Evolutionary conservation across 2,113 vertebrate species (phyloP), one percentile per base, ranked within the genome.

Genomic region (Zonotrichia leucophrys): DNA sequence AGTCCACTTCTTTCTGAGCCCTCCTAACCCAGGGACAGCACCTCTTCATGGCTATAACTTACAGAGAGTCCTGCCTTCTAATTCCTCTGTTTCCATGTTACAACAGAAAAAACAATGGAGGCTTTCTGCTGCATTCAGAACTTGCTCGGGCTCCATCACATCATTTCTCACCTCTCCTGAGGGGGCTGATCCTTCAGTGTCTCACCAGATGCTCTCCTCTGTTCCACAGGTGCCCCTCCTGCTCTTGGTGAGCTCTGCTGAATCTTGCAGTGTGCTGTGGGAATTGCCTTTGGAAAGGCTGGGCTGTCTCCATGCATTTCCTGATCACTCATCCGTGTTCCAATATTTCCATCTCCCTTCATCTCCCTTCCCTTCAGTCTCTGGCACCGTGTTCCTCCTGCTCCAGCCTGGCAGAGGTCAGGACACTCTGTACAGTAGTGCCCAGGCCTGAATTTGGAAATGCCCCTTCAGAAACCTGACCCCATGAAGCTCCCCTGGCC

Each of bases 361-460:
- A 22, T n/a, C 69, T 60, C 23, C 28, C 31, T 31, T 33, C 37
- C 42, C 11, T 59, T 39, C 2, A 31, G 53, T 5, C 52, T 37
- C 42, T 23, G 3, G 3, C 7, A 12, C 15, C 27, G 24, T 22
- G 46, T n/a, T 90, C 75, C 58, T 52, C 47, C 9, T 39, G 62
- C 62, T 41, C 52, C 14, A 60, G 41, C 22, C 41, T 1, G 23
- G 39, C 59, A 75, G 52, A 39, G 47, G 19, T 37, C 64, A 37
- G 78, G 35, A 11, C 46, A 23, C 47, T 24, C 63, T 4, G 0
- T 1, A 1, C 56, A 33, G 25, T 0, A n/a, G 27, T 12, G 60
- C 15, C 91, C 60, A 15, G 23, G 23, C 16, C 41, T 53, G 27
- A 37, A 8, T 76, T 56, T 80, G 50, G 83, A 53, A 62, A 46